These are phyloP conservation scores for Anguilla megastoma DNA, from an alignment of 2,797 vertebrate genomes.

Conservation along the genomic window DNA sequence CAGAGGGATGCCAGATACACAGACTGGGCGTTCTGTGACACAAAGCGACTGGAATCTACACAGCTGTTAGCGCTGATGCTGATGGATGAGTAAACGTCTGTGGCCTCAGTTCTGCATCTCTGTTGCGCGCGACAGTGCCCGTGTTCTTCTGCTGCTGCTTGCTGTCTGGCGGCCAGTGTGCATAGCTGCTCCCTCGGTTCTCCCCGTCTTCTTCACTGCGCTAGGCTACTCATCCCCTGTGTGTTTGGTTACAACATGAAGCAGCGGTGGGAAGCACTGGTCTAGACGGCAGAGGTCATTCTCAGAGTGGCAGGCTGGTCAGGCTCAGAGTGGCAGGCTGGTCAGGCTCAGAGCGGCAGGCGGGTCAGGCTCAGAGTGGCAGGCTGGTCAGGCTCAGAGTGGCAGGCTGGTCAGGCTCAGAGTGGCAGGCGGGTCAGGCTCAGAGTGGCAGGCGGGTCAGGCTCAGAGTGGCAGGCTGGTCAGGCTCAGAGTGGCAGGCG, in stretches of 20 bases:
- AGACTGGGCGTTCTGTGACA: not conserved
- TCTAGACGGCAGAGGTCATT: not conserved
- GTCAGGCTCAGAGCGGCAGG: too few species aligned
- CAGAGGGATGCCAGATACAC: slow-evolving; percentile 1
- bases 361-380: too few species aligned
- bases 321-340: too few species aligned
- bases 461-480: not conserved
- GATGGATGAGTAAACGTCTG: not conserved
- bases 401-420: too few species aligned
- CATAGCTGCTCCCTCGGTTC: not conserved
- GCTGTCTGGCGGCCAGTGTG: not conserved
- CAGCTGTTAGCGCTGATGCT: not conserved
- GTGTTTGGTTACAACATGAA: not conserved
- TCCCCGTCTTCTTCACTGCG: not conserved
- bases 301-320: not conserved
- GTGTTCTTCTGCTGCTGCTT: not conserved
- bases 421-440: not conserved
- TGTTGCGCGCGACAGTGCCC: not conserved
- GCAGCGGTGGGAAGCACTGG: not conserved
- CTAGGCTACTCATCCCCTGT: not conserved
- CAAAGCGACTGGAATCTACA: not conserved
- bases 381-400: too few species aligned
- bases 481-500: not conserved
- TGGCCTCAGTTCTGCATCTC: not conserved
- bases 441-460: too few species aligned